These are phyloP conservation scores for Osmerus eperlanus DNA, from an alignment of 2,113 vertebrate species.

Conservation along the genomic window DNA sequence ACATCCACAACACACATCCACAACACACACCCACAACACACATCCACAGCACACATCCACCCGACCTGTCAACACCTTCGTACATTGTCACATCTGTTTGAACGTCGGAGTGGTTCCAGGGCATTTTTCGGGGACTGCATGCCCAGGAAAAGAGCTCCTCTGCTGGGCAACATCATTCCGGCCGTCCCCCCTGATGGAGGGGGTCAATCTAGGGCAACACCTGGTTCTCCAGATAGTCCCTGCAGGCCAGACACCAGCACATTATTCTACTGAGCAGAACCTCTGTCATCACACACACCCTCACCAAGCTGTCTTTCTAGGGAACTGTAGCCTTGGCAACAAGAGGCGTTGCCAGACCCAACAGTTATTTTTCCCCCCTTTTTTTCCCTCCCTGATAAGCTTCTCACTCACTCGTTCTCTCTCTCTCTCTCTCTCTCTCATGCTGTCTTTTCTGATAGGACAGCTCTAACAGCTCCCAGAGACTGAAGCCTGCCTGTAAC, in stretches of 20 bases:
- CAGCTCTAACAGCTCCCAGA: too few species aligned
- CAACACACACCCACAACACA: background rate
- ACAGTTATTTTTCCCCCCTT: background rate
- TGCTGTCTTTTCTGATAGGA: background rate
- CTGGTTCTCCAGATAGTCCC: background rate
- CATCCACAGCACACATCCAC: background rate
- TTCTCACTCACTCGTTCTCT: background rate
- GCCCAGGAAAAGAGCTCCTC: background rate
- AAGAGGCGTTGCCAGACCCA: slow-evolving; percentile 29
- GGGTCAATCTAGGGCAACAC: slow-evolving; percentile 15
- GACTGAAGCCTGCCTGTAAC: too few species aligned
- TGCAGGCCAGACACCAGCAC: slow-evolving; percentile 12
- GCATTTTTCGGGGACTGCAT: background rate
- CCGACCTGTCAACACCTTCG: background rate
- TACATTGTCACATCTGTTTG: background rate
- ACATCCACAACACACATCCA: background rate
- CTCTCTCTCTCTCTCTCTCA: background rate
- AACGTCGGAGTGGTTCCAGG: background rate
- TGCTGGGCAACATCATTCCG: background rate
- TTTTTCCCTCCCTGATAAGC: too few species aligned
- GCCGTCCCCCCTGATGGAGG: background rate
- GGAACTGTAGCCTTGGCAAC: slow-evolving; percentile 41
- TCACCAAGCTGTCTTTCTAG: slow-evolving; percentile 10
- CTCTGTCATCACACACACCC: background rate
- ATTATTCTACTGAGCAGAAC: slow-evolving; percentile 13